Percentiles rank a stretch among this genome's conserved stretches.
Conservation (phyloP, 64 coral and sea anemone species). For the Dendronephthya gigantea region DNA sequence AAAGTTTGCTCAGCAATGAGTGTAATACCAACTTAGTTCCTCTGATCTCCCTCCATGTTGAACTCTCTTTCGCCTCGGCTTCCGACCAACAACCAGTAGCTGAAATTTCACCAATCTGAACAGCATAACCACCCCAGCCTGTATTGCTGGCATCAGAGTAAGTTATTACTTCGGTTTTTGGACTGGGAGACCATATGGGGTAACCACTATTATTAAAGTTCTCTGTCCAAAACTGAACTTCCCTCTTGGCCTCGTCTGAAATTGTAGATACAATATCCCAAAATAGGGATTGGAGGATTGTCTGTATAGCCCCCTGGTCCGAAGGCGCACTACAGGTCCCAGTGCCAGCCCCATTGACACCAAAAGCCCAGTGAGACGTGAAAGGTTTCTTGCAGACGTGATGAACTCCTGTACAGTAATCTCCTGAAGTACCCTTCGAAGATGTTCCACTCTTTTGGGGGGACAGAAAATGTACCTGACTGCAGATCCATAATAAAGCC, state of each 20-base stretch:
- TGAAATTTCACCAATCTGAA: background rate
- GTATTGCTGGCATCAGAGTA: background rate
- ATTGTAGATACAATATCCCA: background rate
- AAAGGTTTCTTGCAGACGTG: slow-evolving; percentile 13
- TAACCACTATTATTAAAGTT: background rate
- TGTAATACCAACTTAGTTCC: background rate
- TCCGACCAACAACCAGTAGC: background rate
- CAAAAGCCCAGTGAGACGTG: slow-evolving; percentile 31
- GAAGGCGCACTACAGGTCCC: slow-evolving; percentile 20
- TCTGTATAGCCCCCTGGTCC: background rate
- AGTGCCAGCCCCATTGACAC: slow-evolving; percentile 66
- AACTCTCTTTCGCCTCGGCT: background rate
- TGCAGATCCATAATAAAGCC: slow-evolving; percentile 47
- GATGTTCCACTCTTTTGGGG: slow-evolving; percentile 14
- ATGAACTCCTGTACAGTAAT: slow-evolving; percentile 12
- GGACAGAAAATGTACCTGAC: slow-evolving; percentile 18
- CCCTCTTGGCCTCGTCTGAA: background rate
- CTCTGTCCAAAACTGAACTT: background rate
- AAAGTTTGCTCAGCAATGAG: background rate
- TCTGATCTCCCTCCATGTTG: slow-evolving; percentile 8
- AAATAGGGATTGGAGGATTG: background rate
- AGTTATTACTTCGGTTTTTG: background rate
- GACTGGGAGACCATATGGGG: background rate
- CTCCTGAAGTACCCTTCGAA: slow-evolving; percentile 11
- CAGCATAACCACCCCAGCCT: background rate